Base-by-base conservation (phyloP, 2,113 vertebrate species). In the Ia io region DNA sequence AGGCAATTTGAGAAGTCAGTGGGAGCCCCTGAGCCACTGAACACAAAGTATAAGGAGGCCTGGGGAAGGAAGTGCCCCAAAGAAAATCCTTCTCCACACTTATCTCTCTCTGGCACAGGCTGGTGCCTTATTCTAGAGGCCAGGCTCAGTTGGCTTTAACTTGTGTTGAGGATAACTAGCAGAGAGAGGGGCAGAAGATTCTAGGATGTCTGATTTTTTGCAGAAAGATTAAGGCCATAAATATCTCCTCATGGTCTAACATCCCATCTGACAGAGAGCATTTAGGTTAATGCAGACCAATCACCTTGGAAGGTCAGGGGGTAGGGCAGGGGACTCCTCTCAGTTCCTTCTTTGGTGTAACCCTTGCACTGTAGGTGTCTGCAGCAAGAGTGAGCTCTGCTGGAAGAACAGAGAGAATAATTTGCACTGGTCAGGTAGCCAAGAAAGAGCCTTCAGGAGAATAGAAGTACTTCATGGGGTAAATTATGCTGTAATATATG, bases 321-420 rank as follows among this genome's bases (percentile, higher is more conserved):
- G 5, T 40, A 3, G 23, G 3, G 0, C 2, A 12, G 40, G 18
- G 30, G 5, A 4, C 14, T 44, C 37, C 69, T 42, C 61, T 10
- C 3, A 5, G 8, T 73, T 32, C 18, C 20, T 53, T 82, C 30
- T 88, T 14, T 40, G 22, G 20, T 0, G 5, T 28, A 47, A 73
- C 53, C 16, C 40, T 79, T 74, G 79, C 30, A 17, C 56, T 51
- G 30, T 30, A 4, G 6, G 13, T 61, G 4, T 8, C 70, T 67
- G 14, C 0, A 17, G 32, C 42, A 32, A 9, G 12, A 5, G 10
- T 59, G 25, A 59, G 30, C 47, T 73, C 12, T 65, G 11, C 49
- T 37, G 47, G 47, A 5, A 59, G 42, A 32, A 23, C 18, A 35
- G 44, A 96, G 82, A 40, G 40, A 35, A 56, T 40, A 53, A 78